phyloP scores from a whole-genome alignment of 2,113 vertebrate genomes.

The Alexandromys fortis region DNA sequence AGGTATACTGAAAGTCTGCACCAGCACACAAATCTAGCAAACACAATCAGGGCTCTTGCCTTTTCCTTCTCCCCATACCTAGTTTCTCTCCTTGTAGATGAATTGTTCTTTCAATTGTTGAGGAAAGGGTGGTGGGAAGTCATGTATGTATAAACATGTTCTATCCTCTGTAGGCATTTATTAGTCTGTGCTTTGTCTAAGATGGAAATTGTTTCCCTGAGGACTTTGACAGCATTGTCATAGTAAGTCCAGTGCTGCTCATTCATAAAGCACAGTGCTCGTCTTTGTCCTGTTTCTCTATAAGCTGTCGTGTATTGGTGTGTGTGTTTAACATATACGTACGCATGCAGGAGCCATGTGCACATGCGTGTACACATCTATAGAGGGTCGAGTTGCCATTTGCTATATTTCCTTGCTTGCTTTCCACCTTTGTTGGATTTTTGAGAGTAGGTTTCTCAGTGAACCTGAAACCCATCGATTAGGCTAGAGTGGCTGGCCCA shows the following conservation, averaged over 20 bases:
- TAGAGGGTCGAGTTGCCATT: not conserved
- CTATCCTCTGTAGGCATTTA: not conserved
- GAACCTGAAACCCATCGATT: not conserved
- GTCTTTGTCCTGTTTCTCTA: not conserved
- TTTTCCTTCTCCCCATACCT: not conserved
- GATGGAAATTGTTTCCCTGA: not conserved
- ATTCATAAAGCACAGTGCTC: not conserved
- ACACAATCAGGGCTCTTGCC: not conserved
- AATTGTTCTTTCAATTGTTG: not conserved
- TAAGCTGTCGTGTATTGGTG: not conserved
- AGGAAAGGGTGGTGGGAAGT: not conserved
- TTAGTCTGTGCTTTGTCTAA: not conserved
- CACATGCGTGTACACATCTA: not conserved
- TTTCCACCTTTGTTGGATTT: not conserved
- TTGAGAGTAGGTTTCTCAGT: not conserved
- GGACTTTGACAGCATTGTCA: not conserved
- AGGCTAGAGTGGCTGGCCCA: too few species aligned
- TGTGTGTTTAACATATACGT: not conserved
- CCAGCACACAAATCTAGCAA: not conserved
- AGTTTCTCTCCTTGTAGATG: not conserved
- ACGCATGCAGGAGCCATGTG: not conserved
- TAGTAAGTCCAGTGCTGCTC: not conserved
- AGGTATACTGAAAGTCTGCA: not conserved
- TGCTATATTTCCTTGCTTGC: not conserved
- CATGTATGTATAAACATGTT: not conserved